A percentile compares a stretch with the other conserved stretches of the same genome.
Conservation (phyloP, 1,140 invertebrate species). For the Arctopsyche grandis region DNA sequence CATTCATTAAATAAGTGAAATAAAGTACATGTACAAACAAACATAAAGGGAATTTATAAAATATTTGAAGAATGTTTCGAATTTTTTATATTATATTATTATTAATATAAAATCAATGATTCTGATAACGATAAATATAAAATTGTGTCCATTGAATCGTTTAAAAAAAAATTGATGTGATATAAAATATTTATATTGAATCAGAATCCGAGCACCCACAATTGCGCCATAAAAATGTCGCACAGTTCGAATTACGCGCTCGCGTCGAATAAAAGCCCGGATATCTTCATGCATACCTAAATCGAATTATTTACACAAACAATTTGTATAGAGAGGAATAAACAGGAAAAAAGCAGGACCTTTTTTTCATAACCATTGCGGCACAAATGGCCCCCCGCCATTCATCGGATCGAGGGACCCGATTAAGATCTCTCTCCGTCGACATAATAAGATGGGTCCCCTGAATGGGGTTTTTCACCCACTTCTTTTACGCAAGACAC, state of each 20-base stretch:
- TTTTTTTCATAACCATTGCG: slow-evolving; percentile 41
- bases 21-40: no score
- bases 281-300: slow-evolving; percentile 54
- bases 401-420: slow-evolving; percentile 48
- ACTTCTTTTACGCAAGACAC: slow-evolving; percentile 38
- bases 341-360: not conserved
- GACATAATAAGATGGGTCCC: slow-evolving; percentile 42
- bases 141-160: no score
- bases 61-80: no score
- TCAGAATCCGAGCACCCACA: slow-evolving; percentile 16
- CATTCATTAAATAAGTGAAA: not conserved
- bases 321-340: slow-evolving; percentile 40
- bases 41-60: no score
- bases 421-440: slow-evolving; percentile 52
- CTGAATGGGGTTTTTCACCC: slow-evolving; percentile 42
- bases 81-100: no score
- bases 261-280: slow-evolving; percentile 45
- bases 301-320: slow-evolving; percentile 54
- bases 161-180: no score
- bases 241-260: slow-evolving; percentile 28
- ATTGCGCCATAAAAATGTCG: not conserved
- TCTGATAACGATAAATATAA: no score
- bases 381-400: slow-evolving; percentile 40
- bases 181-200: not conserved
- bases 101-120: no score